Conservation (phyloP, 1,140 invertebrate genomes). For the Micrasema minimum region DNA sequence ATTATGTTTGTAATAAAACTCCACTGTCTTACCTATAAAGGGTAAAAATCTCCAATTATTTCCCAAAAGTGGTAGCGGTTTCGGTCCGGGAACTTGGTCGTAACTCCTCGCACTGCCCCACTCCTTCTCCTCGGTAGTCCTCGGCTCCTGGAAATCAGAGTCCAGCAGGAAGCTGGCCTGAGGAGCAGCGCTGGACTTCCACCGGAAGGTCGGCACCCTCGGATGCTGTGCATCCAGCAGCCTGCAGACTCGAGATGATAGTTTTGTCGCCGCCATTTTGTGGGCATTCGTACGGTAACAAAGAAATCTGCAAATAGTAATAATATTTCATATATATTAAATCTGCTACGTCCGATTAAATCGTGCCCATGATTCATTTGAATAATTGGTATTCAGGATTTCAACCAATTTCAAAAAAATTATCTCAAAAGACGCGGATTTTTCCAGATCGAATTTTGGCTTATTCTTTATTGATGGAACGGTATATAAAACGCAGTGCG, state of each 20-base stretch:
- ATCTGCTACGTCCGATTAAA: background rate
- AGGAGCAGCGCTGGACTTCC: constrained; percentile 24
- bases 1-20: too few species aligned
- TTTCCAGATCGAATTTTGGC: too few species aligned
- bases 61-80: constrained; percentile 78
- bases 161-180: constrained; percentile 26
- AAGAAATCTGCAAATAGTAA: constrained; percentile 1
- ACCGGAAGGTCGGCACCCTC: background rate
- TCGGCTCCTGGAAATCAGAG: background rate
- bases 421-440: too few species aligned
- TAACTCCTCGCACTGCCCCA: constrained; percentile 57
- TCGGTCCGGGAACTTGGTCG: constrained; percentile 79
- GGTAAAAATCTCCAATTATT: constrained; percentile 85
- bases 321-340: background rate
- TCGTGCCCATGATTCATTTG: too few species aligned
- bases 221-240: background rate
- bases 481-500: too few species aligned
- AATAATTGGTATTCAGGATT: too few species aligned
- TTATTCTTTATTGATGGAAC: too few species aligned
- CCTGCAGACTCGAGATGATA: background rate
- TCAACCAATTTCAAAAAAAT: too few species aligned
- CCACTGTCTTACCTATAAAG: constrained; percentile 64
- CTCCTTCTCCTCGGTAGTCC: constrained; percentile 38
- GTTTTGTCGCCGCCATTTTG: background rate
- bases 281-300: background rate